Conservation (phyloP, 2,888 invertebrate genomes). For the Macrosiphum euphorbiae region DNA sequence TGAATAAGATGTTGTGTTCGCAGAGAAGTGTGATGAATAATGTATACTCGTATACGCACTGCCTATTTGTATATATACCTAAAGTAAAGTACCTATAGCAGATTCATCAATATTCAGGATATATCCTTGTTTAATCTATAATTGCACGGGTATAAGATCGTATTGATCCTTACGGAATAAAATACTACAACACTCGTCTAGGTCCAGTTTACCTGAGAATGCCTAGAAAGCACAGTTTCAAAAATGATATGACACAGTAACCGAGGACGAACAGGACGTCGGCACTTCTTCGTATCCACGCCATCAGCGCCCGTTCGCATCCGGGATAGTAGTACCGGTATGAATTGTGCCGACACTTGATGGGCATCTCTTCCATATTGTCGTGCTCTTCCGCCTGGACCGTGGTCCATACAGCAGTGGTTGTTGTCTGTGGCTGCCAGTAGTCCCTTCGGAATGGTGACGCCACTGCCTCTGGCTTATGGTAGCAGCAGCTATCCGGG, state of each 20-base stretch:
- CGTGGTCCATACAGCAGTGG: conserved; percentile 65
- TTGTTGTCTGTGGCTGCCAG: conserved; percentile 66
- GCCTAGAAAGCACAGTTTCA: conserved; percentile 89
- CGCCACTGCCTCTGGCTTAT: conserved; percentile 48
- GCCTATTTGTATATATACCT: background rate
- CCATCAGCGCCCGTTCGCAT: conserved; percentile 81
- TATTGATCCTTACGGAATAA: background rate
- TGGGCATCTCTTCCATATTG: conserved; percentile 64
- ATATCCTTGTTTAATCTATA: background rate
- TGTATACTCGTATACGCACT: background rate
- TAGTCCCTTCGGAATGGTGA: conserved; percentile 65
- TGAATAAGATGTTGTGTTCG: conserved; percentile 15
- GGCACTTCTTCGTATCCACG: conserved; percentile 84
- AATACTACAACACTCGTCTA: background rate
- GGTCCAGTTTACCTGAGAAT: conserved; percentile 75
- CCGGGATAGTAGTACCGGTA: conserved; percentile 71
- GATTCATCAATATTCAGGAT: conserved; percentile 9
- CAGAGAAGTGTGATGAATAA: background rate
- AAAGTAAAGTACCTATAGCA: too few species aligned
- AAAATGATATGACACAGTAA: conserved; percentile 89
- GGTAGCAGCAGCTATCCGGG: conserved; percentile 64
- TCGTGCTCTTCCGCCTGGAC: conserved; percentile 64
- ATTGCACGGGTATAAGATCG: background rate
- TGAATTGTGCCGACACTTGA: conserved; percentile 61
- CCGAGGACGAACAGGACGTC: conserved; percentile 86